A percentile compares a stretch with the other conserved stretches of the same genome.
These are phyloP conservation scores for Paraescarpia echinospica DNA, from an alignment of 1,140 invertebrate genomes.

Conservation along the genomic window DNA sequence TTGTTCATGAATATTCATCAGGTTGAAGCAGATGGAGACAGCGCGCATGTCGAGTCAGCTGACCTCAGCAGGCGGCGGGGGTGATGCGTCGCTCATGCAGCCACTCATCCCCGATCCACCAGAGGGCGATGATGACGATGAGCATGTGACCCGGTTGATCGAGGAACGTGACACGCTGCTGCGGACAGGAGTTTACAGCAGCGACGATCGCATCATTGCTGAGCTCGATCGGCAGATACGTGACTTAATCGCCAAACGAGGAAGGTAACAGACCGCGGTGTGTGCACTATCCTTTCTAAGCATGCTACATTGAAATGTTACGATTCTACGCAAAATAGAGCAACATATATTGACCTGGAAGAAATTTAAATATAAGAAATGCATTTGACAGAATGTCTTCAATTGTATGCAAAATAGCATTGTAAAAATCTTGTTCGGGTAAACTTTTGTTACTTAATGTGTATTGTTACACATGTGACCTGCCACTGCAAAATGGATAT, in stretches of 20 bases:
- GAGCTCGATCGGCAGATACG: conserved; percentile 58
- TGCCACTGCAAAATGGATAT: too few species aligned
- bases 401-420: too few species aligned
- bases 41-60: conserved; percentile 11
- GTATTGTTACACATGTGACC: too few species aligned
- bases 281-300: not conserved
- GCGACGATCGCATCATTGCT: conserved; percentile 56
- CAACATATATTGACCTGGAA: too few species aligned
- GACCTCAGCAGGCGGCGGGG: not conserved
- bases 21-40: not conserved
- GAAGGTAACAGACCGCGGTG: conserved; percentile 13
- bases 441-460: too few species aligned
- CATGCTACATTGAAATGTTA: not conserved
- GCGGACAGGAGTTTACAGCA: conserved; percentile 57
- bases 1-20: not conserved
- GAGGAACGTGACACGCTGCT: conserved; percentile 59
- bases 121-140: conserved; percentile 36
- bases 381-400: too few species aligned
- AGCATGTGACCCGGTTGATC: conserved; percentile 56
- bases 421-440: too few species aligned
- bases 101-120: not conserved
- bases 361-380: too few species aligned
- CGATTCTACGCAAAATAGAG: too few species aligned
- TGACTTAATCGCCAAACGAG: conserved; percentile 31
- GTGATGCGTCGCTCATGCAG: conserved; percentile 11